These are phyloP conservation scores for Alloplasta piceator DNA, from an alignment of 2,888 invertebrate species.

Conservation along the genomic window DNA sequence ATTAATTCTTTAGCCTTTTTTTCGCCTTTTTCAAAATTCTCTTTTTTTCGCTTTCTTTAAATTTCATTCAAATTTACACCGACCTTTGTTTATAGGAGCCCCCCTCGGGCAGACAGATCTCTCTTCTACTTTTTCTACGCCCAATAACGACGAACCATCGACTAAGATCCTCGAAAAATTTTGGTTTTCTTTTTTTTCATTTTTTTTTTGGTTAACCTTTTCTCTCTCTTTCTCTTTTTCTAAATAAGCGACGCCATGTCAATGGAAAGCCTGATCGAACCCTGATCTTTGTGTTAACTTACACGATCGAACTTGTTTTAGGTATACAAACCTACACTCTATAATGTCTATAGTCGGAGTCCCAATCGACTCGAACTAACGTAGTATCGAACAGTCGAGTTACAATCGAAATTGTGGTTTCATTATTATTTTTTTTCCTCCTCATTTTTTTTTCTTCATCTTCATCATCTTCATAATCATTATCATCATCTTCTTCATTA, in stretches of 20 bases:
- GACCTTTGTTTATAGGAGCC: constrained; percentile 48
- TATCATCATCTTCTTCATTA: constrained; percentile 3
- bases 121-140: constrained; percentile 51
- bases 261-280: constrained; percentile 75
- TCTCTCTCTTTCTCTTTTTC: constrained; percentile 49
- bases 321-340: constrained; percentile 76
- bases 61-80: constrained; percentile 48
- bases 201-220: constrained; percentile 21
- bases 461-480: constrained; percentile 39
- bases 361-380: constrained; percentile 74
- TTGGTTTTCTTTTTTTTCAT: constrained; percentile 19
- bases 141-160: constrained; percentile 63
- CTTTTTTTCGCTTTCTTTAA: constrained; percentile 6
- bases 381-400: constrained; percentile 77
- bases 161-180: constrained; percentile 55
- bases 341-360: constrained; percentile 72
- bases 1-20: constrained; percentile 18
- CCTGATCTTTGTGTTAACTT: constrained; percentile 76
- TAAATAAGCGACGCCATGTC: constrained; percentile 67
- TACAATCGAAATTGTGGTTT: constrained; percentile 76
- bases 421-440: constrained; percentile 62
- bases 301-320: constrained; percentile 77
- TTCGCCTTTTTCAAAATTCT: constrained; percentile 11
- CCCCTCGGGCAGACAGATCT: constrained; percentile 28
- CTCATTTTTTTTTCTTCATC: constrained; percentile 27